Evolutionary conservation across 2,797 vertebrate species (phyloP).

Genomic region (Coracias cyanogaster): DNA sequence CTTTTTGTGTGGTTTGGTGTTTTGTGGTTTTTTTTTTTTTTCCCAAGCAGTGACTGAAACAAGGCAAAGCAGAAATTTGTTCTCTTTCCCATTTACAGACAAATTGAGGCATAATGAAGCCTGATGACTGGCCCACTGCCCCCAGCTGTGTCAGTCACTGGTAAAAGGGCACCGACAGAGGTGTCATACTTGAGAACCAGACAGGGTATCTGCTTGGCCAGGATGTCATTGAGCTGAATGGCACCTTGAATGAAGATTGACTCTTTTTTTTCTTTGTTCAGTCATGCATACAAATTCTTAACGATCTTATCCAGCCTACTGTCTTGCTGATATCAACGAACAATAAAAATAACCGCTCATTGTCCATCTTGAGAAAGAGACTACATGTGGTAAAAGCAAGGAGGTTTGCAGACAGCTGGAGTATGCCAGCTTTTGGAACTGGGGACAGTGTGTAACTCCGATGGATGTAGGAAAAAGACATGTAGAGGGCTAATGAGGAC

Average conservation of each 20-base stretch:
- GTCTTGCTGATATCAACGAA: neutral
- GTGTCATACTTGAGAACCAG: neutral
- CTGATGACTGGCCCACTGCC: neutral
- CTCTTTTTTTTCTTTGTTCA: neutral
- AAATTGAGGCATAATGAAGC: neutral
- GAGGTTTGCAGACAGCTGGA: neutral
- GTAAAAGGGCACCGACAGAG: neutral
- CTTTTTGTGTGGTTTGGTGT: neutral
- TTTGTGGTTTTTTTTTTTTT: neutral
- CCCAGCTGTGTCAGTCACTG: neutral
- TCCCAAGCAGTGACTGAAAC: neutral
- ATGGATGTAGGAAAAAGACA: neutral
- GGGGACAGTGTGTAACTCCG: neutral
- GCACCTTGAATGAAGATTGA: neutral
- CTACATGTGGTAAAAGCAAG: fast-evolving
- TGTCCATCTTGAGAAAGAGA: neutral
- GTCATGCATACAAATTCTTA: neutral
- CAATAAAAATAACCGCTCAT: neutral
- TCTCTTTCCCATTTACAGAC: neutral
- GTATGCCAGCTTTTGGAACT: neutral
- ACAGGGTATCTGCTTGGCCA: neutral
- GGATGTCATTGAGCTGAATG: neutral
- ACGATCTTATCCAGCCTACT: neutral
- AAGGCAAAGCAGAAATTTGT: neutral
- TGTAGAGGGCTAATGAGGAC: neutral